A percentile compares a stretch with the other conserved stretches of the same genome.
These are phyloP conservation scores for Frankliniella intonsa DNA, from an alignment of 2,888 invertebrate genomes.

Conservation along the genomic window DNA sequence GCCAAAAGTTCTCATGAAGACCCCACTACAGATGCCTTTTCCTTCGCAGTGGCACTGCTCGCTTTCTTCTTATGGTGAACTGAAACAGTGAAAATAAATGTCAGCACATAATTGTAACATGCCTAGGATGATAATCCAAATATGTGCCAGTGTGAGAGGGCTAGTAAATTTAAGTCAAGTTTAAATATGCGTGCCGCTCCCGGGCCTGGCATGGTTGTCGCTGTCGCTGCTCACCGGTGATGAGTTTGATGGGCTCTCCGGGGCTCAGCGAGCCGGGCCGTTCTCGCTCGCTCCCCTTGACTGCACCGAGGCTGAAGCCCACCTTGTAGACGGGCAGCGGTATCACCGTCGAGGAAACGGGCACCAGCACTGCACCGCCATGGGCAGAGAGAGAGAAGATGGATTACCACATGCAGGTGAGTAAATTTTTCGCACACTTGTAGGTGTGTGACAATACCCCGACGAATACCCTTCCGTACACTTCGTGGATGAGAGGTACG, in stretches of 20 bases:
- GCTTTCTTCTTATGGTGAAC: slow-evolving; percentile 16
- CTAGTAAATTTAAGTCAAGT: neutral
- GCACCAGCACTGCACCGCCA: slow-evolving; percentile 57
- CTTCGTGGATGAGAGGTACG: too few relatives aligned
- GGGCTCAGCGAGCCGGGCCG: neutral
- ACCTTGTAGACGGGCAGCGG: slow-evolving; percentile 59
- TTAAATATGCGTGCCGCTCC: neutral
- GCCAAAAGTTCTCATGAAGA: too few relatives aligned
- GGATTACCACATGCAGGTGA: neutral
- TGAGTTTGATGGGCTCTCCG: slow-evolving; percentile 33
- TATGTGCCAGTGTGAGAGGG: neutral
- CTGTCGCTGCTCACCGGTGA: slow-evolving; percentile 33
- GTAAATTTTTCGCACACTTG: too few relatives aligned
- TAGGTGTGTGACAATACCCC: too few relatives aligned
- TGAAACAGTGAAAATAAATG: neutral
- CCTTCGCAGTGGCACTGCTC: neutral
- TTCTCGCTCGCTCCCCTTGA: slow-evolving; percentile 32
- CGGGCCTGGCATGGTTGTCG: neutral
- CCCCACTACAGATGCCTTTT: neutral
- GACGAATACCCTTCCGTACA: too few relatives aligned
- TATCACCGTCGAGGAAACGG: slow-evolving; percentile 64
- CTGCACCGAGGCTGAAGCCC: slow-evolving; percentile 50
- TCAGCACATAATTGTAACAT: neutral
- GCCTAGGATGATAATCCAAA: neutral
- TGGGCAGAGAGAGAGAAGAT: slow-evolving; percentile 27